Base-by-base conservation (phyloP, 1,140 invertebrate genomes). In the Drosophila littoralis region DNA sequence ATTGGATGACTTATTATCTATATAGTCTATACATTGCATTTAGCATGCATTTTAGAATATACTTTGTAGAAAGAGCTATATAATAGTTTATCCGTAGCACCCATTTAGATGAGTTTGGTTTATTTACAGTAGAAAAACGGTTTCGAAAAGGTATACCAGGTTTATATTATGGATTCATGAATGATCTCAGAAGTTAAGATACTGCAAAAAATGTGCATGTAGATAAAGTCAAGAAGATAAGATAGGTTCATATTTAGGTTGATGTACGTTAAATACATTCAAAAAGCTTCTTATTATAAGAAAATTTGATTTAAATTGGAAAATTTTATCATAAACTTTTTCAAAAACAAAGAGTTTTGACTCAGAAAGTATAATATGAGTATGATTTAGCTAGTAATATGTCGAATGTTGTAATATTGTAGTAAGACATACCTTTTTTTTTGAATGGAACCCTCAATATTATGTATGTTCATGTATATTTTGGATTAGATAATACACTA, bases 91-190 rank as follows among this genome's bases (percentile, higher is more conserved):
- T 40, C 38, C 12, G 10, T 12, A 40, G 10, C 12, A 3, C 2
- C 3, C 10, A 12, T 6, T 40, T 40, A 6, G 4, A 12, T 40
- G n/a, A 40, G 38, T 40, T 40, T 12, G 7, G 22, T 22, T 22
- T 22, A 22, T 22, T 22, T 1, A 22, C 22, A 2, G 4, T 6
- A 13, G 7, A 28, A 28, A 28, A 13, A 2, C 6, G 1, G 6
- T 42, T 42, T 13, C 1, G 13, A 42, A 6, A 6, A n/a, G 5
- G 5, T 42, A n/a, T 13, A 10, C 12, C 1, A 42, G 10, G 4
- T 35, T 33, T 32, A 35, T 15, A 36, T 12, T n/a, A 38, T n/a
- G 9, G 22, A 58, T 43, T 58, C 45, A 9, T 58, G 40, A 58
- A 58, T 45, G 55, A 45, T 10, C 15, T 43, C 1, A 32, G 8